Evolutionary conservation across 2,797 vertebrate genomes (phyloP).

Genomic region (Linurgus olivaceus): DNA sequence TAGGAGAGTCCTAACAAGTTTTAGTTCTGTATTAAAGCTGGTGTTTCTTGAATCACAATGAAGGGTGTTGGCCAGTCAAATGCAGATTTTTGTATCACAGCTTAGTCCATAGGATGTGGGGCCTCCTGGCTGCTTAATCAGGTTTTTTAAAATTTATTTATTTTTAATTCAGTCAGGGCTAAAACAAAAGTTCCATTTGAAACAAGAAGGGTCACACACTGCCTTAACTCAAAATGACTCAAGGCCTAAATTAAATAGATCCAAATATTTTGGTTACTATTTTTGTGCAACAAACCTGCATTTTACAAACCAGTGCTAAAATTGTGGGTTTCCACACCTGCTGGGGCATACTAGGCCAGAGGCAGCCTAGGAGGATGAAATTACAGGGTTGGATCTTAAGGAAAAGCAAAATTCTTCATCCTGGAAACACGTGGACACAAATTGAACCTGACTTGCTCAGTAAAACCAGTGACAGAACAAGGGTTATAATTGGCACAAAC

Average conservation of each 20-base stretch:
- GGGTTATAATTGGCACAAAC: neutral
- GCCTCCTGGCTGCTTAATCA: neutral
- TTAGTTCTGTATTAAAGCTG: neutral
- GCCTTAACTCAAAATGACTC: neutral
- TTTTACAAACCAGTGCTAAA: neutral
- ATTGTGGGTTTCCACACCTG: neutral
- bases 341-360: neutral
- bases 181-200: neutral
- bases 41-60: neutral
- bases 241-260: neutral
- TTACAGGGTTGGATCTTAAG: neutral
- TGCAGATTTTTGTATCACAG: neutral
- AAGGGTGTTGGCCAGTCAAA: neutral
- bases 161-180: neutral
- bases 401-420: neutral
- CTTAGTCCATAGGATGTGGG: neutral
- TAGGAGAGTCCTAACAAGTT: neutral
- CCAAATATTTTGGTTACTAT: neutral
- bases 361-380: neutral
- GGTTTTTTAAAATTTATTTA: neutral
- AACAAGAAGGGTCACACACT: neutral
- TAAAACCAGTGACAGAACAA: neutral
- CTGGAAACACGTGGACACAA: neutral
- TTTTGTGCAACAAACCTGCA: neutral
- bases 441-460: neutral